phyloP scores from a whole-genome alignment of 2,888 invertebrate genomes.

The Deilephila elpenor region DNA sequence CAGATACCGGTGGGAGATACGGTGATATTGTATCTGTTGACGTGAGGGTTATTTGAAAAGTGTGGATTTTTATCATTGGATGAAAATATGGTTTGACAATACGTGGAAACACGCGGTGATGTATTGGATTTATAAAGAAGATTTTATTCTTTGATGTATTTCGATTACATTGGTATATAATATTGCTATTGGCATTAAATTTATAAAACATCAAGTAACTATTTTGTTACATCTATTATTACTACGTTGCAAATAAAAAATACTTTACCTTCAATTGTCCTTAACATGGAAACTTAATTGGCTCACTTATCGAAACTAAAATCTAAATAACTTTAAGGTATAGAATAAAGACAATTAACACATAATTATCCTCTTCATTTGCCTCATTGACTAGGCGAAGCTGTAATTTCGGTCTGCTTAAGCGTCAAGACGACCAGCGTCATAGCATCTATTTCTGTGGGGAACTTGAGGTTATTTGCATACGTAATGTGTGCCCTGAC shows the following conservation, averaged over 20 bases:
- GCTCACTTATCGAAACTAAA: too few relatives aligned
- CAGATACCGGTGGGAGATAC: slow-evolving; percentile 26
- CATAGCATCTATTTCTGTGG: slow-evolving; percentile 10
- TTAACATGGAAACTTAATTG: too few relatives aligned
- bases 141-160: too few relatives aligned
- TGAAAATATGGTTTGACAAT: background rate
- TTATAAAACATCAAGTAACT: too few relatives aligned
- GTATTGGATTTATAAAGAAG: too few relatives aligned
- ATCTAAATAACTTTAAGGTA: too few relatives aligned
- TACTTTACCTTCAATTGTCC: too few relatives aligned
- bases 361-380: background rate
- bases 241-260: too few relatives aligned
- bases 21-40: slow-evolving; percentile 8
- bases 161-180: too few relatives aligned
- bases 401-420: slow-evolving; percentile 4
- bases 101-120: background rate
- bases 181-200: too few relatives aligned
- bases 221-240: too few relatives aligned
- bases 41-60: background rate
- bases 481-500: slow-evolving; percentile 23
- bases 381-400: background rate
- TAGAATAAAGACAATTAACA: too few relatives aligned
- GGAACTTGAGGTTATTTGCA: slow-evolving; percentile 18
- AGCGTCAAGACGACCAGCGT: background rate
- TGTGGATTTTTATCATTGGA: slow-evolving; percentile 9